Evolutionary conservation across 2,888 invertebrate genomes (phyloP).

Genomic region (Formica aserva): DNA sequence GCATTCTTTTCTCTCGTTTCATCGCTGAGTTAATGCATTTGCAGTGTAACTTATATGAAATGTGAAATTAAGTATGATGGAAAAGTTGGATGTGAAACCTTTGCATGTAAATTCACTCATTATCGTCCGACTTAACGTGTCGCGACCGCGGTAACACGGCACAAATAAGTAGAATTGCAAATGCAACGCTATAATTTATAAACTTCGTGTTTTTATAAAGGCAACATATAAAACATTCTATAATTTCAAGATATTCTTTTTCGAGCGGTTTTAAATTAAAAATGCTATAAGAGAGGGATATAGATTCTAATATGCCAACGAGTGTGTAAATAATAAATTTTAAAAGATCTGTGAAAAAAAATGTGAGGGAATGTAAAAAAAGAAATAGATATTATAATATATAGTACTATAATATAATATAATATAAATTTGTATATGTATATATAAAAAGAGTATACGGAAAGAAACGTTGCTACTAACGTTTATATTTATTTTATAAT

Average conservation of each 20-base stretch:
- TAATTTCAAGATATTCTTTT: background rate
- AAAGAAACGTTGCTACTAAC: background rate
- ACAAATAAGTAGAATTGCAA: slow-evolving; percentile 21
- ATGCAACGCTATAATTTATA: background rate
- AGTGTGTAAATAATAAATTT: background rate
- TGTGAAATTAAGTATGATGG: slow-evolving; percentile 37
- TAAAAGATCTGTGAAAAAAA: background rate
- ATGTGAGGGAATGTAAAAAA: background rate
- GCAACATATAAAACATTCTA: background rate
- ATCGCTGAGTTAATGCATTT: slow-evolving; percentile 42
- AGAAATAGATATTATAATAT: background rate
- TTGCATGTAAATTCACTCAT: slow-evolving; percentile 47
- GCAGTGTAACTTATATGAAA: slow-evolving; percentile 52
- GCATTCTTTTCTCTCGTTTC: background rate
- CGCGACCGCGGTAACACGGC: background rate
- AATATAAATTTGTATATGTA: background rate
- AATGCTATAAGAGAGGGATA: background rate
- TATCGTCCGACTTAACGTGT: slow-evolving; percentile 29
- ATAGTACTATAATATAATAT: background rate
- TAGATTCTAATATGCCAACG: background rate
- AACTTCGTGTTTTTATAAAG: background rate
- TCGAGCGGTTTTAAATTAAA: background rate
- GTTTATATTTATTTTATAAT: background rate
- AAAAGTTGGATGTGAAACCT: slow-evolving; percentile 29
- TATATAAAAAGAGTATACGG: no score